phyloP scores from a whole-genome alignment of 1,140 invertebrate species.

The Onthophagus taurus region DNA sequence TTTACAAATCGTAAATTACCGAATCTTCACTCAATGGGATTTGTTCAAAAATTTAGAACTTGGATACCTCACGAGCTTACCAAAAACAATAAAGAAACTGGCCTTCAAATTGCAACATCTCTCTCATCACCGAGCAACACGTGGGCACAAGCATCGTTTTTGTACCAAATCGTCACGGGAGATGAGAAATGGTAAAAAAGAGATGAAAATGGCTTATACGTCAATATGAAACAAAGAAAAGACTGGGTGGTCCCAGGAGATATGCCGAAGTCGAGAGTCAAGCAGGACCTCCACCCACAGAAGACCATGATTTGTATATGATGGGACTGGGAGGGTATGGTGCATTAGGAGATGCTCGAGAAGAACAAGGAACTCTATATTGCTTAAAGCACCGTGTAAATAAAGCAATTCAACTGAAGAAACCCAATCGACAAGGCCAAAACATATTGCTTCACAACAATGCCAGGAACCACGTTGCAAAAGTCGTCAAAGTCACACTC shows the following conservation, averaged over 20 bases:
- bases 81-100: too few relatives aligned
- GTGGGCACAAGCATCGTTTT: neutral
- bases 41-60: too few relatives aligned
- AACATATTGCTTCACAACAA: neutral
- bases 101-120: too few relatives aligned
- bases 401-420: neutral
- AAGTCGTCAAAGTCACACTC: neutral
- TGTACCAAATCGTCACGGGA: conserved; percentile 1
- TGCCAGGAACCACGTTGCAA: neutral
- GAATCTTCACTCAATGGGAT: too few relatives aligned
- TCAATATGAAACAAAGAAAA: conserved; percentile 7
- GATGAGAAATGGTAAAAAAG: conserved; percentile 4
- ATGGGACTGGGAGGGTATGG: neutral
- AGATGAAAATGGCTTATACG: too few relatives aligned
- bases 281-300: neutral
- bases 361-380: neutral
- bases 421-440: neutral
- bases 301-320: neutral
- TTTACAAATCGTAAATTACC: too few relatives aligned
- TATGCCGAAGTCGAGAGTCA: neutral
- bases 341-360: neutral
- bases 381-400: neutral
- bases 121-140: neutral
- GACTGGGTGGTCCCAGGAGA: neutral
- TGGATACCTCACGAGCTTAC: too few relatives aligned